These are phyloP conservation scores for Campodea augens DNA, from an alignment of 1,140 invertebrate species.

Conservation along the genomic window DNA sequence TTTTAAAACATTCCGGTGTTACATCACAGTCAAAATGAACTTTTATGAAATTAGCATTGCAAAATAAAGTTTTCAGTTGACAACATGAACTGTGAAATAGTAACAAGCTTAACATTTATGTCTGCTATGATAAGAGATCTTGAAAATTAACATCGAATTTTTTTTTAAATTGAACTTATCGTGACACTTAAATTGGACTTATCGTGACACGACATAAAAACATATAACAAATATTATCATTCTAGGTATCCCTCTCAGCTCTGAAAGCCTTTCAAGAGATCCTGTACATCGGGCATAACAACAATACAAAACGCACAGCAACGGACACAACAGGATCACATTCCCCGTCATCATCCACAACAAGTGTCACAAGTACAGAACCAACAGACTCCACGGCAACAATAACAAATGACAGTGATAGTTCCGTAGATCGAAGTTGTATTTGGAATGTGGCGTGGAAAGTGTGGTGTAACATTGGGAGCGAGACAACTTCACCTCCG, in stretches of 20 bases:
- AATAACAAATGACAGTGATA: not conserved
- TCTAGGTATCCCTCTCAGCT: constrained; percentile 70
- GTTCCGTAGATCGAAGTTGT: constrained; percentile 22
- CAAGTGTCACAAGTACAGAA: too few species aligned
- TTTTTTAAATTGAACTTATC: not conserved
- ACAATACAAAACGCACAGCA: too few species aligned
- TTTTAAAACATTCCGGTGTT: too few species aligned
- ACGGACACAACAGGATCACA: too few species aligned
- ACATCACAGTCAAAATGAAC: too few species aligned
- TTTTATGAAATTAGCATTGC: too few species aligned
- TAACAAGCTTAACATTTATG: too few species aligned
- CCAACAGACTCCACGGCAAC: constrained; percentile 4
- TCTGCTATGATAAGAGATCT: too few species aligned
- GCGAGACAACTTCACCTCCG: constrained; percentile 49
- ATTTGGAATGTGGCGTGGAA: constrained; percentile 65
- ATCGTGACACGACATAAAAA: not conserved
- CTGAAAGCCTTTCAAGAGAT: constrained; percentile 92
- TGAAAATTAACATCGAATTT: not conserved
- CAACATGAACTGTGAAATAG: too few species aligned
- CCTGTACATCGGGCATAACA: too few species aligned
- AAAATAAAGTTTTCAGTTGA: too few species aligned
- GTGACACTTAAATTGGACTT: not conserved
- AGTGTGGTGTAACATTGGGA: constrained; percentile 69
- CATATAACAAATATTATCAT: constrained; percentile 4
- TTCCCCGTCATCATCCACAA: too few species aligned